phyloP scores from a whole-genome alignment of 2,113 vertebrate species.

The Mesitornis unicolor region DNA sequence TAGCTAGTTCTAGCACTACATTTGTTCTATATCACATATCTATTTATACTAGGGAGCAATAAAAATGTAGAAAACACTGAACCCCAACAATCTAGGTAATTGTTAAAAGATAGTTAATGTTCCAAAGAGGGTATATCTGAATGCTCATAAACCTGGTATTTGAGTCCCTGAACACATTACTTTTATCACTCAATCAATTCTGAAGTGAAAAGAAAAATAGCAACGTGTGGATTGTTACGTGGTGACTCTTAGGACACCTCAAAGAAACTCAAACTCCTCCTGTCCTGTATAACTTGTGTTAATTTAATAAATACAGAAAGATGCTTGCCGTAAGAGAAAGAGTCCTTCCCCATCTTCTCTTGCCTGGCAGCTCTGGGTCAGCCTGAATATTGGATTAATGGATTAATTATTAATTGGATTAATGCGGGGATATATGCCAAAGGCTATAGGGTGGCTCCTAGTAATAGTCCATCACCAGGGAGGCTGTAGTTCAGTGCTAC shows the following conservation, averaged over 20 bases:
- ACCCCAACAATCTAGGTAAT: not conserved
- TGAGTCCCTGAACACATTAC: not conserved
- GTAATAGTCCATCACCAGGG: not conserved
- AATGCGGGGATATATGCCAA: not conserved
- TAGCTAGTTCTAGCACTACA: not conserved
- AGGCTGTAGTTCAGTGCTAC: not conserved
- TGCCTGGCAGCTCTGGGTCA: not conserved
- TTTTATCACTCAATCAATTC: not conserved
- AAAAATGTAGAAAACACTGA: not conserved
- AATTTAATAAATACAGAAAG: not conserved
- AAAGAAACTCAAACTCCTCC: not conserved
- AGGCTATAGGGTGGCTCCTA: not conserved
- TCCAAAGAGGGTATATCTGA: not conserved
- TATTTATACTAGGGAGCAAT: not conserved
- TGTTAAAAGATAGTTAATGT: not conserved
- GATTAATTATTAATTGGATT: no score
- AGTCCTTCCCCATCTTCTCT: not conserved
- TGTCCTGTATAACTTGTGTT: not conserved
- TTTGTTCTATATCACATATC: not conserved
- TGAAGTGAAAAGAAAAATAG: not conserved
- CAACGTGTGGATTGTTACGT: not conserved
- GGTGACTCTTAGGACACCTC: not conserved
- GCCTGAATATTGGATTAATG: no score
- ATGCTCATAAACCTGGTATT: not conserved
- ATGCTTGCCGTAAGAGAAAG: not conserved